Evolutionary conservation across 2,113 vertebrate species (phyloP).

Genomic region (Setophaga petechia): DNA sequence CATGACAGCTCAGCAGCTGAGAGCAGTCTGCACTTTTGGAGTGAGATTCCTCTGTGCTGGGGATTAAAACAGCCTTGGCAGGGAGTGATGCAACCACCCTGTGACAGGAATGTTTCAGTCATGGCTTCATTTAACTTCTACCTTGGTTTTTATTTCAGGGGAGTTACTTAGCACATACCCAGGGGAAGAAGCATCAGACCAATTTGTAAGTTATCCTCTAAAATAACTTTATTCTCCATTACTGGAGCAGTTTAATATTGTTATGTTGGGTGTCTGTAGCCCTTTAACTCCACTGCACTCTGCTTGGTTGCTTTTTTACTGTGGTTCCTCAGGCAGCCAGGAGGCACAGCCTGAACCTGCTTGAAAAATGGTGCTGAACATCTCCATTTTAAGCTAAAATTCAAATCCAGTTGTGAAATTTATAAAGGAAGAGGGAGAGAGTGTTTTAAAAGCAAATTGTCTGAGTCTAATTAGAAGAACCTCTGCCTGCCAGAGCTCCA

Average conservation of each 20-base stretch:
- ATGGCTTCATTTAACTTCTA: neutral
- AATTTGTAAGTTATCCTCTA: slow-evolving; percentile 85
- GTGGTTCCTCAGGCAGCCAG: neutral
- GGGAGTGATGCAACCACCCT: neutral
- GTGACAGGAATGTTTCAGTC: neutral
- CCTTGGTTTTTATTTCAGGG: slow-evolving; percentile 76
- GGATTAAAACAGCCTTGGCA: neutral
- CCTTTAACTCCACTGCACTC: fast-evolving
- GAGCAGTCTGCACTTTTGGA: neutral
- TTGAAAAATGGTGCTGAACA: neutral
- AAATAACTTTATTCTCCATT: neutral
- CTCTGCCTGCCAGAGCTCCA: neutral
- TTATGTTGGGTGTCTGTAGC: neutral
- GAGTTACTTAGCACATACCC: slow-evolving; percentile 96
- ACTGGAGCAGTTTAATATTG: neutral
- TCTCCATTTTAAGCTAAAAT: neutral
- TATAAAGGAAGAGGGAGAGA: neutral
- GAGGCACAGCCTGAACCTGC: neutral
- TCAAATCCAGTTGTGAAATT: neutral
- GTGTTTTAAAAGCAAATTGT: neutral
- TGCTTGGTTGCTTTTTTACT: neutral
- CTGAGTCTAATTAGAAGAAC: neutral
- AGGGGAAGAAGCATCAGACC: slow-evolving; percentile 98
- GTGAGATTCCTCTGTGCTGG: neutral
- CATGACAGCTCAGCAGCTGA: neutral